Evolutionary conservation across 2,113 vertebrate species (phyloP), one percentile per base, ranked within the genome.

Genomic region (Salvelinus fontinalis): DNA sequence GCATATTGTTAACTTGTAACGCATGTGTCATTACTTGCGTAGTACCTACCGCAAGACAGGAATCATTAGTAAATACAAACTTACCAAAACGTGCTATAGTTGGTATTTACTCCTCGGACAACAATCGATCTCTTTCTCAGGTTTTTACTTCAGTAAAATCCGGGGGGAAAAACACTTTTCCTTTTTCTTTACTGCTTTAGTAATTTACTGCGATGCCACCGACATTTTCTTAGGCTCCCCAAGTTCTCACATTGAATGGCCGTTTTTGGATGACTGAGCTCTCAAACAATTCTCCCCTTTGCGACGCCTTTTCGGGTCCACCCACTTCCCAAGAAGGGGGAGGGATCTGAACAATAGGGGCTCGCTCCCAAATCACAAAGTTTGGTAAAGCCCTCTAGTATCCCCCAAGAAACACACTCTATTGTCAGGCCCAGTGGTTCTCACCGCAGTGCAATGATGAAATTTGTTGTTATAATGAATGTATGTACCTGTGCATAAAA

Each of bases 181-280:
- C 75, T 81, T 79, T 80, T 75, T 76, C 84, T 84, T 80, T 81
- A 74, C 87, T 82, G 89, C 86, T 90, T 89, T 83, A 81, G 84
- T 92, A 91, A 93, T 93, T 94, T 91, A 93, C 92, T 93, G 90
- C 92, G 86, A 90, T 91, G 89, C 89, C 88, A 90, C 88, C 92
- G 92, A 94, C 92, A 94, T 94, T 93, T 94, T 93, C 91, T 89
- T 89, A 85, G 86, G 90, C 90, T 92, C 92, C 93, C 94, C 93
- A 89, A 94, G 90, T 92, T 93, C 94, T 95, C 95, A 94, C 94
- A 95, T 88, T 96, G 93, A 95, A 97, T 95, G 90, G 90, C 89
- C 93, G 90, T 96, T 97, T 95, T 96, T 96, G 97, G 97, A 98
- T 97, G 97, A 97, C 93, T 98, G 97, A 95, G 94, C 94, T 96